Evolutionary conservation across 2,888 invertebrate genomes (phyloP).

Genomic region (Heteromyza rotundicornis): DNA sequence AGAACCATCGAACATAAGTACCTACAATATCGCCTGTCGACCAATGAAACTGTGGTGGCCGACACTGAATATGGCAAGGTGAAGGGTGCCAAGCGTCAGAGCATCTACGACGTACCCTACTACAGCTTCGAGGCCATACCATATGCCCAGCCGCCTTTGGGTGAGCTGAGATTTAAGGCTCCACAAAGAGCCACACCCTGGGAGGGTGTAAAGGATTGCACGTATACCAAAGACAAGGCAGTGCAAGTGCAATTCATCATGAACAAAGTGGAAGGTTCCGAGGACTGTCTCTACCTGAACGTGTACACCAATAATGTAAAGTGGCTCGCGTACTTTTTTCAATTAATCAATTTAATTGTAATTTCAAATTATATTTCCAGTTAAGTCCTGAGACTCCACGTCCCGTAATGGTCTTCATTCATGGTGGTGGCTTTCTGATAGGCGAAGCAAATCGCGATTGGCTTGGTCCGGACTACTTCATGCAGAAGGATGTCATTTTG

Average conservation of each 20-base stretch:
- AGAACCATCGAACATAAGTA: conserved; percentile 54
- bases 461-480: conserved; percentile 63
- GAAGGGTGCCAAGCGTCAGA: conserved; percentile 52
- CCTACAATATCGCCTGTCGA: conserved; percentile 51
- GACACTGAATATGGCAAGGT: conserved; percentile 59
- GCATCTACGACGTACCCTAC: conserved; percentile 53
- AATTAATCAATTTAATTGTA: neutral
- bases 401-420: conserved; percentile 64
- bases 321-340: no score
- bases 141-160: conserved; percentile 60
- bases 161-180: conserved; percentile 59
- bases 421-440: conserved; percentile 63
- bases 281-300: conserved; percentile 67
- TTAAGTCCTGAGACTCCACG: conserved; percentile 47
- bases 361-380: conserved; percentile 41
- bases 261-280: conserved; percentile 61
- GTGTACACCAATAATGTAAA: conserved; percentile 56
- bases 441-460: conserved; percentile 60
- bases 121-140: conserved; percentile 60
- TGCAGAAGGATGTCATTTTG: conserved; percentile 63
- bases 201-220: conserved; percentile 62
- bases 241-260: conserved; percentile 54
- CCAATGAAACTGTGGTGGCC: conserved; percentile 49
- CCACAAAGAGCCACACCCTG: conserved; percentile 63
- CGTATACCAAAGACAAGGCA: conserved; percentile 49